Evolutionary conservation across 2,113 vertebrate genomes (phyloP).

Genomic region (Progne subis): DNA sequence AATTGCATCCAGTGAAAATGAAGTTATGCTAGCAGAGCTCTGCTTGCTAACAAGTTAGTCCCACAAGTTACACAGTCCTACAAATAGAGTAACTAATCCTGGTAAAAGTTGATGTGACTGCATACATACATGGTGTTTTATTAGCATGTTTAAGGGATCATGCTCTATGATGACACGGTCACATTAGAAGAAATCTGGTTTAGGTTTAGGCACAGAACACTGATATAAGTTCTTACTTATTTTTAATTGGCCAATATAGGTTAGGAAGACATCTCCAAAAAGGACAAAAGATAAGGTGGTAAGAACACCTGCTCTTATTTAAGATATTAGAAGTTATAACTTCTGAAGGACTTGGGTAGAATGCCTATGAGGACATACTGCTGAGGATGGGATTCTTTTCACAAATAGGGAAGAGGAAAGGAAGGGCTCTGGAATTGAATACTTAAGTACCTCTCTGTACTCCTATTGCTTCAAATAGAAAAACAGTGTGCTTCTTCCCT

Average conservation of each 20-base stretch:
- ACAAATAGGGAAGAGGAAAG: not conserved
- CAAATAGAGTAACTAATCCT: not conserved
- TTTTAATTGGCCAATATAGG: not conserved
- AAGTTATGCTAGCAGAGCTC: not conserved
- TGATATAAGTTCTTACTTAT: not conserved
- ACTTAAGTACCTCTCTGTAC: not conserved
- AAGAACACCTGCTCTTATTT: not conserved
- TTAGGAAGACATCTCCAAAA: not conserved
- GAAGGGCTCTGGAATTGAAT: not conserved
- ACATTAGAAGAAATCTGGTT: not conserved
- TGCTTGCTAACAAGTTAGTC: not conserved
- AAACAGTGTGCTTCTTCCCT: not conserved
- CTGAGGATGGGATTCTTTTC: not conserved
- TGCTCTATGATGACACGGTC: accelerated
- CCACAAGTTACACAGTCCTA: not conserved
- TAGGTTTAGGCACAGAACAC: not conserved
- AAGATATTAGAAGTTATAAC: not conserved
- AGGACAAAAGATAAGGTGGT: not conserved
- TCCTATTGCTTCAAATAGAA: not conserved
- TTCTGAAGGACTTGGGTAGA: not conserved
- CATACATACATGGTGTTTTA: accelerated
- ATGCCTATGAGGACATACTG: not conserved
- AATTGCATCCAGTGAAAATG: not conserved
- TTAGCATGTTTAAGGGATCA: not conserved
- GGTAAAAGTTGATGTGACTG: not conserved